Evolutionary conservation across 2,888 invertebrate genomes (phyloP).

Genomic region (Ormia ochracea): DNA sequence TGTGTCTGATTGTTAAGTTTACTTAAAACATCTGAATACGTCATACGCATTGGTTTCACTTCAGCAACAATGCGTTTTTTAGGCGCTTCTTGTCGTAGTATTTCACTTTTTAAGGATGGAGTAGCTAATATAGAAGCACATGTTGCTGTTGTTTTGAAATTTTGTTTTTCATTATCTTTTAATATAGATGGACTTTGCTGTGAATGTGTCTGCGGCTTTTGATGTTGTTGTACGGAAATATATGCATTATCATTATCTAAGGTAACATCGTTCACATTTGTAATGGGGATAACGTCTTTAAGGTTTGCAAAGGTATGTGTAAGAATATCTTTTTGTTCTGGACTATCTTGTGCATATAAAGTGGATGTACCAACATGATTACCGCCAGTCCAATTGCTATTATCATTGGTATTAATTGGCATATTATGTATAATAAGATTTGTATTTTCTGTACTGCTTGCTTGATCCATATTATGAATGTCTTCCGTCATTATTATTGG

Average conservation of each 20-base stretch:
- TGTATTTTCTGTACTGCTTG: constrained; percentile 10
- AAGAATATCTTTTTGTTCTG: constrained; percentile 12
- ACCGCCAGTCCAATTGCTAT: constrained; percentile 68
- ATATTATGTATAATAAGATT: constrained; percentile 31
- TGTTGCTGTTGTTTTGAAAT: neutral
- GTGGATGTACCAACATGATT: constrained; percentile 13
- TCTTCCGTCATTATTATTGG: constrained; percentile 37
- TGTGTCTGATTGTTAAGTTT: constrained; percentile 80
- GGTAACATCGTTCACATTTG: constrained; percentile 6
- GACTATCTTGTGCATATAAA: constrained; percentile 32
- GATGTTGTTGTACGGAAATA: constrained; percentile 30
- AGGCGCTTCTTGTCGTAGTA: constrained; percentile 66
- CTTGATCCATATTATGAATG: constrained; percentile 25
- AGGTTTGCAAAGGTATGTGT: neutral
- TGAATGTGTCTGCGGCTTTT: constrained; percentile 36
- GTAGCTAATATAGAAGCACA: neutral
- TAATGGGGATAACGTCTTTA: neutral
- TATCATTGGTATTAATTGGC: constrained; percentile 35
- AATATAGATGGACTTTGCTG: constrained; percentile 54
- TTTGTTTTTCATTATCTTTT: constrained; percentile 22
- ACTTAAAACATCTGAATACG: constrained; percentile 89
- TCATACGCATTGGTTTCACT: constrained; percentile 91
- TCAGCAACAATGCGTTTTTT: constrained; percentile 85
- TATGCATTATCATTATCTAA: constrained; percentile 34
- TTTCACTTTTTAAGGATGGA: constrained; percentile 34